These are phyloP conservation scores for Amphiprion clarkii DNA, from an alignment of 2,797 vertebrate genomes.

Conservation along the genomic window DNA sequence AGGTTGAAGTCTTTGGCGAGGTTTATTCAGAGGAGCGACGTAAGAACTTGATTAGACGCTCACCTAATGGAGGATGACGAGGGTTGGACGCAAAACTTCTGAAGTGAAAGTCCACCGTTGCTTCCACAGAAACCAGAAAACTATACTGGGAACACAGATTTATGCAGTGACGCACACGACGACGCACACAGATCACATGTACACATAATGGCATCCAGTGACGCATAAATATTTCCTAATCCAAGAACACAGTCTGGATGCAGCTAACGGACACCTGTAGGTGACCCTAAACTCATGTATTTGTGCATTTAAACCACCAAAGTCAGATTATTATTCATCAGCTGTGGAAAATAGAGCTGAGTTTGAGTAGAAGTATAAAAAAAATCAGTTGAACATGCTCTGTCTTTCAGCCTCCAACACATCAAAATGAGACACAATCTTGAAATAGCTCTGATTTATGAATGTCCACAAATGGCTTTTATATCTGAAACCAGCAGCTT, in stretches of 20 bases:
- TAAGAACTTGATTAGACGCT: slow-evolving; percentile 15
- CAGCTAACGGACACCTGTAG: slow-evolving; percentile 6
- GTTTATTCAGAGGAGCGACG: slow-evolving; percentile 32
- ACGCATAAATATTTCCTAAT: slow-evolving; percentile 35
- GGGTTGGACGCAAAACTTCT: not conserved
- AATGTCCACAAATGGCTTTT: slow-evolving; percentile 1
- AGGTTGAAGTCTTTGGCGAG: not conserved
- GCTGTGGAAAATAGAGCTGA: no score
- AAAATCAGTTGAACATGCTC: no score
- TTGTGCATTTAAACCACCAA: not conserved
- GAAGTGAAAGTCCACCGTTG: not conserved
- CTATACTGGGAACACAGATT: slow-evolving; percentile 28
- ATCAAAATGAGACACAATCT: not conserved
- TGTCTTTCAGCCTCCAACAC: no score
- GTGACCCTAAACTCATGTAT: not conserved
- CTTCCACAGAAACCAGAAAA: no score
- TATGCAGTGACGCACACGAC: slow-evolving; percentile 22
- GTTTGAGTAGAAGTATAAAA: no score
- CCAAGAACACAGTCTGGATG: not conserved
- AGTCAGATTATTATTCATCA: no score
- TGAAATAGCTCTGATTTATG: slow-evolving; percentile 9
- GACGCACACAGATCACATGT: slow-evolving; percentile 30
- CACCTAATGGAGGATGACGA: slow-evolving; percentile 24
- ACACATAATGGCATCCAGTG: slow-evolving; percentile 30
- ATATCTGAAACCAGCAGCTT: not conserved